A percentile compares a stretch with the other conserved stretches of the same genome.
phyloP scores from a whole-genome alignment of 2,888 invertebrate species.

The Scaptomyza reducta region DNA sequence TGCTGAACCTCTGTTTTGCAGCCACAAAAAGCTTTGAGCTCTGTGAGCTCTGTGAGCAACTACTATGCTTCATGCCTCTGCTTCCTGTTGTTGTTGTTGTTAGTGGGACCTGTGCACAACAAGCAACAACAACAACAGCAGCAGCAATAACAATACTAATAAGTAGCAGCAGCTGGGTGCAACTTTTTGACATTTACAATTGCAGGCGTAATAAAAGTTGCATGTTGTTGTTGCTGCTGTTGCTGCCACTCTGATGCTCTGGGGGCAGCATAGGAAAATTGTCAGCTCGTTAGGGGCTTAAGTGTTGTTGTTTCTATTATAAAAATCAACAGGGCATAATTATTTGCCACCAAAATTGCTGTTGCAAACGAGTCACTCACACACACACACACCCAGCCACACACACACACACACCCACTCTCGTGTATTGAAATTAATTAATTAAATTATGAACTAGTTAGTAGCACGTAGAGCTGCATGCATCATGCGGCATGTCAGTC shows the following conservation, averaged over 20 bases:
- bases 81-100: conserved; percentile 37
- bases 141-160: conserved; percentile 3
- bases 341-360: conserved; percentile 49
- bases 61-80: background rate
- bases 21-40: background rate
- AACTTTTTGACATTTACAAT: conserved; percentile 65
- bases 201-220: conserved; percentile 52
- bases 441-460: conserved; percentile 70
- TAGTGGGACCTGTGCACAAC: conserved; percentile 30
- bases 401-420: background rate
- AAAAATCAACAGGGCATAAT: conserved; percentile 70
- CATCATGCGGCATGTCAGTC: conserved; percentile 32
- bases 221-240: conserved; percentile 14
- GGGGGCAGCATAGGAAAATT: conserved; percentile 43
- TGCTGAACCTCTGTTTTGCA: conserved; percentile 14
- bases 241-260: conserved; percentile 14
- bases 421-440: conserved; percentile 69
- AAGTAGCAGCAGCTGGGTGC: conserved; percentile 42
- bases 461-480: conserved; percentile 11
- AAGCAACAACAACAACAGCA: conserved; percentile 27
- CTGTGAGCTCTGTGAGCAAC: conserved; percentile 9
- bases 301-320: conserved; percentile 44
- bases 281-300: conserved; percentile 69
- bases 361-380: conserved; percentile 25
- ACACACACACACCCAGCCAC: background rate